Conservation (phyloP, 2,888 invertebrate genomes). For the Labia minor region DNA sequence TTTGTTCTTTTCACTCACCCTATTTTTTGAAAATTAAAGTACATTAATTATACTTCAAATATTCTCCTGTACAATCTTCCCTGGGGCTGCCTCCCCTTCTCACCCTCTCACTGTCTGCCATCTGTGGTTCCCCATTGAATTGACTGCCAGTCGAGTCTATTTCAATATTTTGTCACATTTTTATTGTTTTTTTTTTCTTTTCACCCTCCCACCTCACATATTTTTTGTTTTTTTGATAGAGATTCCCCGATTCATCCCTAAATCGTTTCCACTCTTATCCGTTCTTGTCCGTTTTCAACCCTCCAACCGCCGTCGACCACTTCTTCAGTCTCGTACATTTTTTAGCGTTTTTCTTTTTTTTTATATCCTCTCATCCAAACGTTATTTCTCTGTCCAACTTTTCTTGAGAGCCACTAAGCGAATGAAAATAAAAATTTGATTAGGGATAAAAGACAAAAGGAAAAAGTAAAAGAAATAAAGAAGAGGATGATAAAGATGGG, state of each 20-base stretch:
- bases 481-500: too few relatives aligned
- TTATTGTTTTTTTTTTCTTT: background rate
- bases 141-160: background rate
- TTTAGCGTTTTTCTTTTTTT: background rate
- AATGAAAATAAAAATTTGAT: slow-evolving; percentile 13
- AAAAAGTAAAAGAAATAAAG: too few relatives aligned
- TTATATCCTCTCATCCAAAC: background rate
- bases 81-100: too few relatives aligned
- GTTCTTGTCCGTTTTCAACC: background rate
- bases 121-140: background rate
- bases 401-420: slow-evolving; percentile 9
- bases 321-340: slow-evolving; percentile 1
- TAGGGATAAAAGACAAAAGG: background rate
- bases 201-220: background rate
- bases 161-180: slow-evolving; percentile 13
- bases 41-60: too few relatives aligned
- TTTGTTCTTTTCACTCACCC: too few relatives aligned
- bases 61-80: too few relatives aligned
- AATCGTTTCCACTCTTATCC: too few relatives aligned
- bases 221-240: background rate
- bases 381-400: slow-evolving; percentile 6
- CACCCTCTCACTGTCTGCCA: too few relatives aligned
- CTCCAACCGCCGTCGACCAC: background rate
- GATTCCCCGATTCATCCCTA: background rate
- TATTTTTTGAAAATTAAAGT: too few relatives aligned